These are phyloP conservation scores for Ormyrus rosae DNA, from an alignment of 2,888 invertebrate species.

Conservation along the genomic window DNA sequence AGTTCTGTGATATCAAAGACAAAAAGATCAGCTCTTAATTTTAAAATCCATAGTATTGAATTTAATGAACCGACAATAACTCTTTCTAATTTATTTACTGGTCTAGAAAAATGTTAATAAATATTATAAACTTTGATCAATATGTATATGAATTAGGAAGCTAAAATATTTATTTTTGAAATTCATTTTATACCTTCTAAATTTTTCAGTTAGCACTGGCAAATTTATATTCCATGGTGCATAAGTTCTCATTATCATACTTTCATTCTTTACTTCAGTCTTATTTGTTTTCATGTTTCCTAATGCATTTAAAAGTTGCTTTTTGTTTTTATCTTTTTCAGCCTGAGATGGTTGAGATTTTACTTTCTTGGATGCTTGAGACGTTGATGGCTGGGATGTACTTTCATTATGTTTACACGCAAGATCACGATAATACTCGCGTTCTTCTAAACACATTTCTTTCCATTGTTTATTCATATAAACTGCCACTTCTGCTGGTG, in stretches of 20 bases:
- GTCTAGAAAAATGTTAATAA: slow-evolving; percentile 28
- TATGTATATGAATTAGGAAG: background rate
- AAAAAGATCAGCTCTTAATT: slow-evolving; percentile 38
- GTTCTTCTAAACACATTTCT: slow-evolving; percentile 71
- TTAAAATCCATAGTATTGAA: slow-evolving; percentile 50
- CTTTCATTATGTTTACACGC: slow-evolving; percentile 55
- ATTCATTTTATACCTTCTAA: slow-evolving; percentile 41
- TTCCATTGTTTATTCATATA: slow-evolving; percentile 73
- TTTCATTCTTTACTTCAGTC: slow-evolving; percentile 58
- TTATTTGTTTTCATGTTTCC: slow-evolving; percentile 66
- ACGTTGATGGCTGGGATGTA: slow-evolving; percentile 12
- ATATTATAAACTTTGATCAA: background rate
- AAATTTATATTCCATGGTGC: slow-evolving; percentile 64
- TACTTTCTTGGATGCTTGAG: slow-evolving; percentile 41
- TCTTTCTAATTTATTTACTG: slow-evolving; percentile 14
- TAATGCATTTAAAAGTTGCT: slow-evolving; percentile 64
- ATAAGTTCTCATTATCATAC: slow-evolving; percentile 63
- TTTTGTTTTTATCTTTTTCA: slow-evolving; percentile 62
- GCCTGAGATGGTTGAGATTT: slow-evolving; percentile 54
- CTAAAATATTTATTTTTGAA: slow-evolving; percentile 1
- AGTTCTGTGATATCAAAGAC: slow-evolving; percentile 51
- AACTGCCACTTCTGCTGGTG: slow-evolving; percentile 72
- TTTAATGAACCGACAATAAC: slow-evolving; percentile 62
- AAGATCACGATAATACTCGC: slow-evolving; percentile 68
- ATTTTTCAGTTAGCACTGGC: slow-evolving; percentile 60